Base-by-base conservation (phyloP, 2,113 vertebrate species). In the Sisor rabdophorus region DNA sequence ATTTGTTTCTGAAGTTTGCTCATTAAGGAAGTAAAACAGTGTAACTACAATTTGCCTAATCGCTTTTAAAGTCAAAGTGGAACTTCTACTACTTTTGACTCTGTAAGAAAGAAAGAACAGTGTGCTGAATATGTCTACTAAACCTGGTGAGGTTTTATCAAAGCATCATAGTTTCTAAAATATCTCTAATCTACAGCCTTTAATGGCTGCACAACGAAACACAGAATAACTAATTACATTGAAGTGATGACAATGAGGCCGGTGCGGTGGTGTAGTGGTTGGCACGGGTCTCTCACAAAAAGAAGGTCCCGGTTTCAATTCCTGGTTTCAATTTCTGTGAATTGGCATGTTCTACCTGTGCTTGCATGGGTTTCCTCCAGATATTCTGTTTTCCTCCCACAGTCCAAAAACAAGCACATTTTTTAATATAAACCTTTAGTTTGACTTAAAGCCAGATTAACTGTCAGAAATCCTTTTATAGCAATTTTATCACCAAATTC, bases 1-100 rank as follows among this genome's bases (percentile, higher is more conserved):
- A 48, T 48, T 67, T 17, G 44, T 48, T 4, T 9, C 64, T 67
- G 44, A 48, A 67, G 22, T 67, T 67, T 67, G 64, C 64, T 47
- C 63, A 67, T 67, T 48, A 47, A 24, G 63, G 48, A 48, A 67
- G 47, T 26, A 4, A 67, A 47, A 48, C 13, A 26, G 15, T 48
- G 8, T 48, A 48, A n/a, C 63, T 65, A 22, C 36, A 24, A 47
- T 65, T 65, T 22, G 2, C 40, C 61, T 65, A 47, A 65, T 24
- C n/a, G 20, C 19, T 47, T 65, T 65, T 16, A 44, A 40, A 20
- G 32, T 36, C 3, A 36, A 36, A 40, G 17, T 40, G 40, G 1
- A 20, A 32, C 32, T 40, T 64, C 19, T 64, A n/a, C 60, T 64
- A 40, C 19, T 64, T 40, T 64, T 4, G 32, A 16, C 20, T n/a